Conservation (phyloP, 1,140 invertebrate species). For the Saccostrea glomerata region DNA sequence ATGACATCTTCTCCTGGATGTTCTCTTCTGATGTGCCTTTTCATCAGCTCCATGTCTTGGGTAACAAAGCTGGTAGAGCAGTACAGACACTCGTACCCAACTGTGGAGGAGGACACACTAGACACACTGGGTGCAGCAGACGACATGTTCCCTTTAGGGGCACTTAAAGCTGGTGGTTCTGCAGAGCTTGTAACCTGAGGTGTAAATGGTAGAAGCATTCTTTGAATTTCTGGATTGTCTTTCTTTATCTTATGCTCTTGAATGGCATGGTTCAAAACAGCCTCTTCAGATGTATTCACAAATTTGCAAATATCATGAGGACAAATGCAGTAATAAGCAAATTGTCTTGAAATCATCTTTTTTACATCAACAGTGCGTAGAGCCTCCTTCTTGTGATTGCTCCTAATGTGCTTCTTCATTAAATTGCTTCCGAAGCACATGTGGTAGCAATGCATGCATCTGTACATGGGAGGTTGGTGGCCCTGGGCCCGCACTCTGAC, state of each 20-base stretch:
- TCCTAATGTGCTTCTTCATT: conserved; percentile 55
- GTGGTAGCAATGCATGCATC: conserved; percentile 60
- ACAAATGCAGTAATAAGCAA: conserved; percentile 57
- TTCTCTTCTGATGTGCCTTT: conserved; percentile 52
- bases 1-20: conserved; percentile 59
- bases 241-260: conserved; percentile 49
- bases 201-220: conserved; percentile 44
- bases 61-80: conserved; percentile 46
- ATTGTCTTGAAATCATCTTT: conserved; percentile 47
- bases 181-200: conserved; percentile 7
- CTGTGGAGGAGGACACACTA: background rate
- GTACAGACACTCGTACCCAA: conserved; percentile 60
- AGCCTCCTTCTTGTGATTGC: conserved; percentile 53
- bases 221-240: conserved; percentile 43
- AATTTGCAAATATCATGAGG: conserved; percentile 55
- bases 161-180: background rate
- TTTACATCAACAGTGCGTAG: conserved; percentile 60
- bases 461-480: conserved; percentile 59
- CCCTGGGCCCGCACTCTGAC: conserved; percentile 51
- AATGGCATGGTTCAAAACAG: conserved; percentile 60
- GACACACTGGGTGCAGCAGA: no score
- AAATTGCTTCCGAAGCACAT: conserved; percentile 59
- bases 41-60: conserved; percentile 48
- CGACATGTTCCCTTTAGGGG: background rate
- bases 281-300: conserved; percentile 37